Percentiles rank a stretch among this genome's conserved stretches.
phyloP scores from a whole-genome alignment of 2,797 vertebrate species.

The Esox masquinongy region DNA sequence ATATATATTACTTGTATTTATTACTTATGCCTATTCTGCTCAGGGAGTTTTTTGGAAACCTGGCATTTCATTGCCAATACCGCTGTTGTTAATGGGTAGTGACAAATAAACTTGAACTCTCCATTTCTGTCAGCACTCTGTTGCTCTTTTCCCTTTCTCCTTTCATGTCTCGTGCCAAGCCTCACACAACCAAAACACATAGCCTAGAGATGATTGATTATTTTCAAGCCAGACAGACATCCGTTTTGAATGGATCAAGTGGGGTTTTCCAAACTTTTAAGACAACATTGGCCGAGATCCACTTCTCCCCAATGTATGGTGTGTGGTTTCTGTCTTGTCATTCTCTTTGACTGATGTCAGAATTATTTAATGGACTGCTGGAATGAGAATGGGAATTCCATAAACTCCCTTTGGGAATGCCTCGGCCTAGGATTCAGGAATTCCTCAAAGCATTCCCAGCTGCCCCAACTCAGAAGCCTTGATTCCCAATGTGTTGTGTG shows the following conservation, averaged over 20 bases:
- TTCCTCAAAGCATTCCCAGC: slow-evolving; percentile 27
- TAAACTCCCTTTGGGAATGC: neutral
- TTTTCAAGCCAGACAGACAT: neutral
- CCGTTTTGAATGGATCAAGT: slow-evolving; percentile 29
- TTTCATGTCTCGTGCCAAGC: slow-evolving; percentile 38
- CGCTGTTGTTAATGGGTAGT: too few relatives aligned
- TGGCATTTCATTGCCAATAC: too few relatives aligned
- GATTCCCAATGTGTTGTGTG: slow-evolving; percentile 24
- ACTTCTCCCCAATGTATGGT: neutral
- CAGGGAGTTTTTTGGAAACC: too few relatives aligned
- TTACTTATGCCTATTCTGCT: too few relatives aligned
- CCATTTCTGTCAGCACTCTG: slow-evolving; percentile 12
- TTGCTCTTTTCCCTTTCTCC: slow-evolving; percentile 27
- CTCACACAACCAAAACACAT: slow-evolving; percentile 7
- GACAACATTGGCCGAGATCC: slow-evolving; percentile 15
- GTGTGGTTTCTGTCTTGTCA: slow-evolving; percentile 12
- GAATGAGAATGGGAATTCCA: slow-evolving; percentile 46
- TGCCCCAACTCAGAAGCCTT: neutral
- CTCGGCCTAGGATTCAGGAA: neutral
- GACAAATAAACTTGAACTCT: too few relatives aligned
- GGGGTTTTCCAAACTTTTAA: slow-evolving; percentile 37
- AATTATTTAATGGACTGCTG: slow-evolving; percentile 51
- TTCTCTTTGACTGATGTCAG: slow-evolving; percentile 12
- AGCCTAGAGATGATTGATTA: slow-evolving; percentile 18
- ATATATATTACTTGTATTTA: too few relatives aligned